Evolutionary conservation across 2,113 vertebrate genomes (phyloP).

Genomic region (Parotia lawesii): DNA sequence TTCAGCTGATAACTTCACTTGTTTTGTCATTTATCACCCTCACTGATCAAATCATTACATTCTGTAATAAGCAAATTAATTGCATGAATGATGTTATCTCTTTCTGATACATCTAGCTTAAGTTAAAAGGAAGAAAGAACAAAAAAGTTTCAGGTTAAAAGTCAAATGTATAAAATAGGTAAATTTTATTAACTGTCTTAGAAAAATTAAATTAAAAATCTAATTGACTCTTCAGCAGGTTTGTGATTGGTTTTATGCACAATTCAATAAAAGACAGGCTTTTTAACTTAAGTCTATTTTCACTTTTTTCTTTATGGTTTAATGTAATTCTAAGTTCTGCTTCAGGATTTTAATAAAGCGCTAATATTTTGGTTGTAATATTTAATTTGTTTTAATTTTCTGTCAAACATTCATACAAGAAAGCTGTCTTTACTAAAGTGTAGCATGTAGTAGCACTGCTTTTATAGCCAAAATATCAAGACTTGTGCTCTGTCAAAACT

Average conservation of each 20-base stretch:
- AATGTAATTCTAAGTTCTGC: background rate
- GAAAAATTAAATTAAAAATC: background rate
- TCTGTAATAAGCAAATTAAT: background rate
- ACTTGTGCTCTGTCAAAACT: background rate
- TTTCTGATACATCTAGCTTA: background rate
- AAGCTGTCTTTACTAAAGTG: background rate
- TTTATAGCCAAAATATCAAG: background rate
- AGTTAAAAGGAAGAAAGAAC: background rate
- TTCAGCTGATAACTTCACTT: background rate
- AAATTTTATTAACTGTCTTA: background rate
- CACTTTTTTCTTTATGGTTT: background rate
- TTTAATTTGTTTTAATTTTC: background rate
- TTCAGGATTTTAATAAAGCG: background rate
- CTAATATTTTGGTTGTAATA: background rate
- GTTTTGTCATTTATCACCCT: background rate
- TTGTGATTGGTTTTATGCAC: background rate
- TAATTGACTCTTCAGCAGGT: background rate
- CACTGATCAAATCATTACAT: background rate
- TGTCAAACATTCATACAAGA: background rate
- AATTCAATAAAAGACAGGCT: background rate
- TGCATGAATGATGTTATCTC: background rate
- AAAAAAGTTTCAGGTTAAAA: background rate
- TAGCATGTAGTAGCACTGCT: background rate
- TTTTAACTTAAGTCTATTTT: background rate
- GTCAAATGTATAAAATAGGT: background rate